phyloP scores from a whole-genome alignment of 2,888 invertebrate species.

The Hirtodrosophila duncani region DNA sequence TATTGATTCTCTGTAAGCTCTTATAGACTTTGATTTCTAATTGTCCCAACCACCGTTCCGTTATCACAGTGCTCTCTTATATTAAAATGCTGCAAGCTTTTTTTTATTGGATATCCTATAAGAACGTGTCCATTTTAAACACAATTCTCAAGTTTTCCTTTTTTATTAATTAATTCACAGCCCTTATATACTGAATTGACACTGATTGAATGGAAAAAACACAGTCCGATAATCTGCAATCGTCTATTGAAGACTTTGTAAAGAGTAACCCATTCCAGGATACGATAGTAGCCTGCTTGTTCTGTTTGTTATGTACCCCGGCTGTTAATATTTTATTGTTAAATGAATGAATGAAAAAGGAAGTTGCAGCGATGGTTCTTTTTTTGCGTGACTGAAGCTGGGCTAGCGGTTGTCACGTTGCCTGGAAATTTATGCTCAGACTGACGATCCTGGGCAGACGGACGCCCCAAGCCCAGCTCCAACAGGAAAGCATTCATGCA shows the following conservation, averaged over 20 bases:
- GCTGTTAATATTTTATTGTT: constrained; percentile 70
- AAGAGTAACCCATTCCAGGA: constrained; percentile 31
- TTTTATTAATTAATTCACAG: too few species aligned
- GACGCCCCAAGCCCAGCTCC: constrained; percentile 24
- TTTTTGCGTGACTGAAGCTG: constrained; percentile 53
- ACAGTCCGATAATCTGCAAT: too few species aligned
- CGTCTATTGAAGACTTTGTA: background rate
- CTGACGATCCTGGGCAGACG: constrained; percentile 59
- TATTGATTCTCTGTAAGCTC: too few species aligned
- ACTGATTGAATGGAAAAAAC: constrained; percentile 5
- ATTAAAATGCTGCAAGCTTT: too few species aligned
- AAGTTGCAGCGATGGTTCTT: constrained; percentile 56
- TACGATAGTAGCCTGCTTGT: background rate
- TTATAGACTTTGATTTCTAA: too few species aligned
- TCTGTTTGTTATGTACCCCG: constrained; percentile 40
- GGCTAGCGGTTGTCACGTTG: constrained; percentile 72
- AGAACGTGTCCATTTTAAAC: too few species aligned
- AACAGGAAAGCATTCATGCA: constrained; percentile 16
- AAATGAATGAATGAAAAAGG: constrained; percentile 57
- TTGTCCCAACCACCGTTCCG: too few species aligned
- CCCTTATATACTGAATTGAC: too few species aligned
- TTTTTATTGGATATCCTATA: too few species aligned
- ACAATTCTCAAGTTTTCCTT: too few species aligned
- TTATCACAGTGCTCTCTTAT: too few species aligned
- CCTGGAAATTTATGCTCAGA: constrained; percentile 65